phyloP scores from a whole-genome alignment of 2,888 invertebrate species.

The Encarsia formosa region DNA sequence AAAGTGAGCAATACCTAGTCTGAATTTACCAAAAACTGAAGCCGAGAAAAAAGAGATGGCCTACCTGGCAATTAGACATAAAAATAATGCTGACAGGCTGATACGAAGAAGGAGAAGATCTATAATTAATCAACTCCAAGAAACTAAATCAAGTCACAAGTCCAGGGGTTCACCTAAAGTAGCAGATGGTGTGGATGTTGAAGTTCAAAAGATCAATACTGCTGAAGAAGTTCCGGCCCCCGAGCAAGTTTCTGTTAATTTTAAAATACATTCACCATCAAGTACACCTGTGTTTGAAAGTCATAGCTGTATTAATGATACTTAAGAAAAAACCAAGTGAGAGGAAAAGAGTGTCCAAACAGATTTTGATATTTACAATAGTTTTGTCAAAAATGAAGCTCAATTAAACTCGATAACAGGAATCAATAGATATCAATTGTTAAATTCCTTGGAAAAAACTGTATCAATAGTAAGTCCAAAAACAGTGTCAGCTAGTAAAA shows the following conservation, averaged over 20 bases:
- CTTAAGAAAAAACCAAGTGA: background rate
- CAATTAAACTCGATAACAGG: constrained; percentile 1
- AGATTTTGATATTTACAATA: background rate
- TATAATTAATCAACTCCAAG: too few species aligned
- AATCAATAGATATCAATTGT: background rate
- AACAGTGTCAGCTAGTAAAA: background rate
- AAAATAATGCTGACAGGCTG: background rate
- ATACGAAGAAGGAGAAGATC: background rate
- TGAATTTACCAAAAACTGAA: background rate
- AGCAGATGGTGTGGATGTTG: background rate
- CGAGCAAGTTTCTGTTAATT: background rate
- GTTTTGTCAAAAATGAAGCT: background rate
- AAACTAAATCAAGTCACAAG: too few species aligned
- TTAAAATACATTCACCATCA: background rate
- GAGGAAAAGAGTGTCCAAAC: background rate
- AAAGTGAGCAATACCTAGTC: background rate
- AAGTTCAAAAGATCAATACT: background rate
- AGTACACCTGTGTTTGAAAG: background rate
- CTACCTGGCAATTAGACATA: background rate
- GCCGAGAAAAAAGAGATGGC: background rate
- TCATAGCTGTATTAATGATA: background rate
- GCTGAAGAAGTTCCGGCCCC: background rate
- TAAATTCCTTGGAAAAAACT: background rate
- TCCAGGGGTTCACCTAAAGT: background rate
- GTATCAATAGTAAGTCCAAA: background rate